Base-by-base conservation (phyloP, 2,888 invertebrate genomes). In the Rhodophaea formosa region DNA sequence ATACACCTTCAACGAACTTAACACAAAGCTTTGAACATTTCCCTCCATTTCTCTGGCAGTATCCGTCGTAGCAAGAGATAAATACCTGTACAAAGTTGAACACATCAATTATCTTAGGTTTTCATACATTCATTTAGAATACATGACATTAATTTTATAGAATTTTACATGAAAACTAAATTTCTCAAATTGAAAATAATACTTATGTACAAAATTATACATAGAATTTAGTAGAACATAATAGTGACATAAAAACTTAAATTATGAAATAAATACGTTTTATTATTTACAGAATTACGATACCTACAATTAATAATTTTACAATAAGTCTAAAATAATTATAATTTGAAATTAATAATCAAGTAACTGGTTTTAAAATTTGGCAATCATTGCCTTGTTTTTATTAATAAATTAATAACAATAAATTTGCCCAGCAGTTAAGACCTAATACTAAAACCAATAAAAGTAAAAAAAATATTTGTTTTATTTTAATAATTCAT, bases 21-120 rank as follows among this genome's bases (percentile, higher is more conserved):
- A 23, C 23, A 23, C 23, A 23, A 23, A 23, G 23, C 5, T 23
- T 10, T 12, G 12, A 39, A 39, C 3, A 12, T 32, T 17, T 39
- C 39, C 46, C 30, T 32, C 29, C 10, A 59, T 39, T 46, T 61
- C 45, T 53, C 53, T 53, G 53, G 43, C 53, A 43, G 15, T 15
- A 53, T 46, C 62, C 56, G 44, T 59, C 54, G 61, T 51, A 61
- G 63, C 64, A 62, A 62, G 61, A 64, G 56, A 64, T 53, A 53
- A 58, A 59, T 72, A 71, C 76, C 72, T 77, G 77, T 76, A 77
- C 66, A 68, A 62, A 63, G 54, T 63, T 78, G 78, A 78, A 77
- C 78, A 77, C 78, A 77, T 76, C 65, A 72, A 72, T 55, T 71
- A 72, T 66, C 58, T 23, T 61, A 56, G 16, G 17, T 59, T 62